Evolutionary conservation across 2,888 invertebrate species (phyloP).

Genomic region (Cataglyphis cursor): DNA sequence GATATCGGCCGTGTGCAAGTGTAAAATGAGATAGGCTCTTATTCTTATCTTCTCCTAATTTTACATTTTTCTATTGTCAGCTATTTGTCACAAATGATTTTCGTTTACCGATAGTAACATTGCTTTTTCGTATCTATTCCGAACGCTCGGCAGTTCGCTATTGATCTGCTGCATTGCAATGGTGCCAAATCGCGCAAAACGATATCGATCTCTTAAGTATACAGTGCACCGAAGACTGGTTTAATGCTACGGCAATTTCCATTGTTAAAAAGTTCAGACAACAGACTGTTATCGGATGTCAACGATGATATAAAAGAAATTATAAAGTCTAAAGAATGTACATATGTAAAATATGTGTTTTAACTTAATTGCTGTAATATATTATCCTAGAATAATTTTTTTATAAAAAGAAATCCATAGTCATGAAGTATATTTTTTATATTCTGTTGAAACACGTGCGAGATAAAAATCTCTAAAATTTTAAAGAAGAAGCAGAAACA

Average conservation of each 20-base stretch:
- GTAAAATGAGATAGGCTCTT: neutral
- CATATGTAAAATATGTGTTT: neutral
- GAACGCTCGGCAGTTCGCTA: conserved; percentile 39
- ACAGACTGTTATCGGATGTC: neutral
- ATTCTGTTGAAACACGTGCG: neutral
- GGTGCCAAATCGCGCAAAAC: conserved; percentile 14
- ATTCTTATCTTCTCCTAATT: neutral
- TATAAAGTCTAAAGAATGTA: neutral
- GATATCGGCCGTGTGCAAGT: neutral
- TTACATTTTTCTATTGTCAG: neutral
- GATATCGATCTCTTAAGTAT: neutral
- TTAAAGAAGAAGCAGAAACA: neutral
- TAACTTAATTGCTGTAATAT: neutral
- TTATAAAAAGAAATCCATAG: neutral
- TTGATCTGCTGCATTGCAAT: conserved; percentile 12
- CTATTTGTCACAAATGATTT: conserved; percentile 5
- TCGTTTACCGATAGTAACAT: neutral
- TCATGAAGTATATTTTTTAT: neutral
- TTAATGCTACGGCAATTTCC: conserved; percentile 7
- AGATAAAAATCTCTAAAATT: neutral
- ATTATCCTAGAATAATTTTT: neutral
- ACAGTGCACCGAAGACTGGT: neutral
- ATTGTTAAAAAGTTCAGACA: neutral
- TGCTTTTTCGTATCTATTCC: conserved; percentile 37
- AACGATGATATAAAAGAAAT: neutral